Conservation (phyloP, 1,140 invertebrate species). For the Orchesella cincta region DNA sequence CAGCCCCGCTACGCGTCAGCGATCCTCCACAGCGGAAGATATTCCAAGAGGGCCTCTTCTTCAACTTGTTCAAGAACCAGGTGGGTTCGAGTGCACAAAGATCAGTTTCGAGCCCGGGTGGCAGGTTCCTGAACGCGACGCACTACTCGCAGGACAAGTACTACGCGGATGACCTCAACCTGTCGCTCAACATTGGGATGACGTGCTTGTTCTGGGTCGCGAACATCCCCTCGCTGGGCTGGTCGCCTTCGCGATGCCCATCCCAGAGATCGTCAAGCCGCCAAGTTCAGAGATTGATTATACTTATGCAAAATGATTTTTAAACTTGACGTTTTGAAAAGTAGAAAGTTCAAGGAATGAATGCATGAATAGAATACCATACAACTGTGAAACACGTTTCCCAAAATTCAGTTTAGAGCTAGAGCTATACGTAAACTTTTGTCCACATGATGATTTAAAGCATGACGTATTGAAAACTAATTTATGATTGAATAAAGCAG, state of each 20-base stretch:
- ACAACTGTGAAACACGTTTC: no score
- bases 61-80: conserved; percentile 32
- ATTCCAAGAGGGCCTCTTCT: conserved; percentile 58
- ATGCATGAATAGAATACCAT: no score
- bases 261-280: conserved; percentile 82
- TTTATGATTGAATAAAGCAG: no score
- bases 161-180: conserved; percentile 63
- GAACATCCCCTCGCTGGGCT: conserved; percentile 80
- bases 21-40: conserved; percentile 69
- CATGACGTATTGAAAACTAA: no score
- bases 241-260: conserved; percentile 78
- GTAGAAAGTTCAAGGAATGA: no score
- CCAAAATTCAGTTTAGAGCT: no score
- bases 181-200: conserved; percentile 76
- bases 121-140: conserved; percentile 71
- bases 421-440: no score
- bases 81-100: conserved; percentile 45
- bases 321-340: no score
- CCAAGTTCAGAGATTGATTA: conserved; percentile 83
- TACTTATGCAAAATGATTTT: no score
- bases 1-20: conserved; percentile 76
- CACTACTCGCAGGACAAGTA: conserved; percentile 74
- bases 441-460: no score
- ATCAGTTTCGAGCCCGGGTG: conserved; percentile 56
- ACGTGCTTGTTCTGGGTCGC: conserved; percentile 78